Evolutionary conservation across 2,797 vertebrate species (phyloP).

Genomic region (Graptemys geographica): DNA sequence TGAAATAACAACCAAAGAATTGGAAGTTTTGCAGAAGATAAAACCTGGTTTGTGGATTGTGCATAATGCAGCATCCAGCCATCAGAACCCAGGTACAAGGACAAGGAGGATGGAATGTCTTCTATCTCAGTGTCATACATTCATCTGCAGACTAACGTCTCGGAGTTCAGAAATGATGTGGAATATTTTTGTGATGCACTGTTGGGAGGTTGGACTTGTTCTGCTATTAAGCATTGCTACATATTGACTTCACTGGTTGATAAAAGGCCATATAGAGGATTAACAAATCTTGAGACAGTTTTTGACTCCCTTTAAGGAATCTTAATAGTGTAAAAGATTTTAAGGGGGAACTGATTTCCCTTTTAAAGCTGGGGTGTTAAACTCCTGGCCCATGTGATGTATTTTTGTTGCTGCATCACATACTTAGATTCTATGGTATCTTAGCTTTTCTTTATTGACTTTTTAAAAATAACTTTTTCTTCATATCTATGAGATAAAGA

Average conservation of each 20-base stretch:
- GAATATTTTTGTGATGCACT: neutral
- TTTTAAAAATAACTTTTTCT: too few species aligned
- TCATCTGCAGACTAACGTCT: neutral
- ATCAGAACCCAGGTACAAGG: neutral
- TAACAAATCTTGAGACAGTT: neutral
- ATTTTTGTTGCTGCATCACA: neutral
- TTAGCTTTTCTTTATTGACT: neutral
- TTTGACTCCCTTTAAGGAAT: neutral
- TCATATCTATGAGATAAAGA: too few species aligned
- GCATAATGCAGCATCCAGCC: neutral
- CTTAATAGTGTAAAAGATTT: neutral
- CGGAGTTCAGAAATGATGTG: neutral
- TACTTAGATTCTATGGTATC: neutral
- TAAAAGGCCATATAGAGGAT: neutral
- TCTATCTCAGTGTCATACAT: neutral
- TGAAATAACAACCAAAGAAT: neutral
- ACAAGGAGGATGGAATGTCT: neutral
- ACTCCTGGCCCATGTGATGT: neutral
- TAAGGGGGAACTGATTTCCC: neutral
- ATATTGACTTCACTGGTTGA: neutral
- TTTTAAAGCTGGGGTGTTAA: neutral
- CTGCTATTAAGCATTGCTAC: neutral
- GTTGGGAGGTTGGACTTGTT: neutral
- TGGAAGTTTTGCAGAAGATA: neutral
- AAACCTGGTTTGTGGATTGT: neutral